phyloP scores from a whole-genome alignment of 2,113 vertebrate genomes.

The zebrafish (Danio rerio) region GRCz12tu NC_133182.1:25527001-25527500 shows the following conservation, averaged over 20 bases:
- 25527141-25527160: constrained; percentile 13
- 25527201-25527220: constrained; percentile 26
- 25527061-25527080: background rate
- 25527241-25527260: constrained; percentile 33
- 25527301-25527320: constrained; percentile 32
- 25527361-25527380: constrained; percentile 7
- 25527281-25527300: constrained; percentile 21
- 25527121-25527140: constrained; percentile 7
- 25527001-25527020: background rate
- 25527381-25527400: constrained; percentile 2
- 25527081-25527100: background rate
- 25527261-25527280: constrained; percentile 22
- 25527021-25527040: background rate
- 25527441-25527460: background rate
- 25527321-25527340: constrained; percentile 33
- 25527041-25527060: background rate
- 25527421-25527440: background rate
- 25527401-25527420: background rate
- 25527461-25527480: background rate
- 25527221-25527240: constrained; percentile 35
- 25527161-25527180: background rate
- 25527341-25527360: constrained; percentile 10
- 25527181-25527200: constrained; percentile 31
- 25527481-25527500: background rate
- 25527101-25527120: constrained; percentile 14